A percentile compares a stretch with the other conserved stretches of the same genome.
phyloP scores from a whole-genome alignment of 2,888 invertebrate species.

The Ariolimax columbianus region DNA sequence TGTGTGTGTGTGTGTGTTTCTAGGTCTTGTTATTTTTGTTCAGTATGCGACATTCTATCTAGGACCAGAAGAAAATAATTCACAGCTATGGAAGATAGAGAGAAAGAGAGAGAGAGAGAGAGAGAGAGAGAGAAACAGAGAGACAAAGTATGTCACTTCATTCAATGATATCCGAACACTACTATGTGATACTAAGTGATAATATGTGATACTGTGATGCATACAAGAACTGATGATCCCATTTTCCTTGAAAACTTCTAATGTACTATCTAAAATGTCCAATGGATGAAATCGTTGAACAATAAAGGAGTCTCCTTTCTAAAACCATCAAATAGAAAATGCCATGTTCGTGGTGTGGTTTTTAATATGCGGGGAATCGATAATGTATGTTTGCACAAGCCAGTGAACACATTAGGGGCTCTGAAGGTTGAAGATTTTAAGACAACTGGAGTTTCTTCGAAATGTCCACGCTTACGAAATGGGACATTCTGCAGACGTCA shows the following conservation, averaged over 20 bases:
- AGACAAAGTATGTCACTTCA: too few species aligned
- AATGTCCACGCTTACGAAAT: not conserved
- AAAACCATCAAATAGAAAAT: conserved; percentile 5
- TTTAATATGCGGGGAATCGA: conserved; percentile 28
- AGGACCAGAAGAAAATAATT: too few species aligned
- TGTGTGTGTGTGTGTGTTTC: too few species aligned
- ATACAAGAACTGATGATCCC: too few species aligned
- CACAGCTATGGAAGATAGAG: too few species aligned
- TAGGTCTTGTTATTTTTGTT: too few species aligned
- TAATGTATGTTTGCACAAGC: conserved; percentile 18
- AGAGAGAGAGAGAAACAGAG: too few species aligned
- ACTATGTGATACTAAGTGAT: too few species aligned
- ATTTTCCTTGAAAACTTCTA: not conserved
- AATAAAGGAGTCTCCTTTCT: not conserved
- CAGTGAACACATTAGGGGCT: not conserved
- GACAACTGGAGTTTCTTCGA: not conserved
- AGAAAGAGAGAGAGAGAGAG: too few species aligned
- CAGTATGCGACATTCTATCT: too few species aligned
- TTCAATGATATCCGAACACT: too few species aligned
- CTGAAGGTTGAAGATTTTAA: not conserved
- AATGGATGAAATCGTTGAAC: not conserved
- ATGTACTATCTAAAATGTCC: not conserved
- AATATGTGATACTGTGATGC: too few species aligned
- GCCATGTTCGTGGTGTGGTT: conserved; percentile 27
- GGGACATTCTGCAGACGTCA: not conserved